Percentiles rank a stretch among this genome's conserved stretches.
Evolutionary conservation across 2,113 vertebrate species (phyloP).

Genomic region (Spea multiplicata): DNA sequence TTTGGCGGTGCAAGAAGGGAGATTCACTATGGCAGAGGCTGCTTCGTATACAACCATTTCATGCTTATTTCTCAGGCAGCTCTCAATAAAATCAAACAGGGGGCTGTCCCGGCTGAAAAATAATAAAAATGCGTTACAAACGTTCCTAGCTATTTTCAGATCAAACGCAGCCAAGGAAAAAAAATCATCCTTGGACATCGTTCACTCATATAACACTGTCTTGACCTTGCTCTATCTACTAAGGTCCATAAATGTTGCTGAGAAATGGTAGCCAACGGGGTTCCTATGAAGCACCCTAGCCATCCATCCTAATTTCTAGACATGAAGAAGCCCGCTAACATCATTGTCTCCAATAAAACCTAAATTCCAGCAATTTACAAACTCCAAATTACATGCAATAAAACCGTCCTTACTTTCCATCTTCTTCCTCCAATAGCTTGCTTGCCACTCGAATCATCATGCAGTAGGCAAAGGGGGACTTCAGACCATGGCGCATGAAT

Average conservation of each 20-base stretch:
- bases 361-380: too few relatives aligned
- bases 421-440: slow-evolving; percentile 76
- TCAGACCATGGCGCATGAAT: slow-evolving; percentile 73
- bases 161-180: neutral
- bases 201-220: too few relatives aligned
- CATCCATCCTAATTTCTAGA: too few relatives aligned
- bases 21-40: slow-evolving; percentile 73
- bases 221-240: too few relatives aligned
- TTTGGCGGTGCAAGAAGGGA: slow-evolving; percentile 75
- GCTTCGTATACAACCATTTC: slow-evolving; percentile 82
- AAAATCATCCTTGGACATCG: too few relatives aligned
- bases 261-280: too few relatives aligned
- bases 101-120: slow-evolving; percentile 69
- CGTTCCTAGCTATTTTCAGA: slow-evolving; percentile 3
- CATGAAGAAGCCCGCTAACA: too few relatives aligned
- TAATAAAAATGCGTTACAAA: neutral
- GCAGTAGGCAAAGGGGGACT: slow-evolving; percentile 77
- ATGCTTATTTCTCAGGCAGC: slow-evolving; percentile 75
- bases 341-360: too few relatives aligned
- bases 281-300: too few relatives aligned
- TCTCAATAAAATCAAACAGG: slow-evolving; percentile 76
- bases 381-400: too few relatives aligned
- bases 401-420: slow-evolving; percentile 61
- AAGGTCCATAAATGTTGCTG: too few relatives aligned
- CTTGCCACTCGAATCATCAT: slow-evolving; percentile 78